phyloP scores from a whole-genome alignment of 1,140 invertebrate genomes.

The Achatina immaculata region DNA sequence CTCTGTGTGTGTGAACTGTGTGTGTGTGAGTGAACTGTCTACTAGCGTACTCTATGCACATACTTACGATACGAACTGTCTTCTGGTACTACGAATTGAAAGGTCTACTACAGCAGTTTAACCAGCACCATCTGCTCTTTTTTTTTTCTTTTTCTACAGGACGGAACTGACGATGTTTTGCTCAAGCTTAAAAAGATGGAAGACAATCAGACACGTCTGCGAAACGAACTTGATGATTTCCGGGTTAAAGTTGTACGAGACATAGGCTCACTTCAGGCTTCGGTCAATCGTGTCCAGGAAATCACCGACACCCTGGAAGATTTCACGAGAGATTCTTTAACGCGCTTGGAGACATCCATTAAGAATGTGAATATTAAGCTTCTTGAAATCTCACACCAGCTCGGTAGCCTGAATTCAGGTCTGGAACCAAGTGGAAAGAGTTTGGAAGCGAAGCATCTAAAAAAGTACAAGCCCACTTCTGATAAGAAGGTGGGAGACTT shows the following conservation, averaged over 20 bases:
- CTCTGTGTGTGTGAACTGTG: too few relatives aligned
- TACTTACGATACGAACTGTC: too few relatives aligned
- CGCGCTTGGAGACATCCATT: not conserved
- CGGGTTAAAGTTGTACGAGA: too few relatives aligned
- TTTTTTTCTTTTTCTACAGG: not conserved
- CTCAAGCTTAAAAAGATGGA: not conserved
- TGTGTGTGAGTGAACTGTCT: too few relatives aligned
- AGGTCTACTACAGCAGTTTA: too few relatives aligned
- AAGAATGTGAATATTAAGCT: not conserved
- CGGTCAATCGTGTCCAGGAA: not conserved
- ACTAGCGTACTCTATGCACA: too few relatives aligned
- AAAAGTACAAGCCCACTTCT: not conserved
- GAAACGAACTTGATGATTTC: not conserved
- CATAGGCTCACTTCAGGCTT: not conserved
- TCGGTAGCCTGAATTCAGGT: not conserved
- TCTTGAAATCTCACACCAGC: not conserved
- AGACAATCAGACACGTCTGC: too few relatives aligned
- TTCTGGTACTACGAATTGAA: too few relatives aligned
- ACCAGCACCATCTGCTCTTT: too few relatives aligned
- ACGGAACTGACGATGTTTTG: not conserved
- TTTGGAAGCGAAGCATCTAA: not conserved
- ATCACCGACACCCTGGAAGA: not conserved
- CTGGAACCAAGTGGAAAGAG: not conserved
- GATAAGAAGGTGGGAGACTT: not conserved
- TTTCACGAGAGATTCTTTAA: constrained; percentile 18